A percentile compares a stretch with the other conserved stretches of the same genome.
These are phyloP conservation scores for Eristalis tenax DNA, from an alignment of 2,888 invertebrate species.

Conservation along the genomic window DNA sequence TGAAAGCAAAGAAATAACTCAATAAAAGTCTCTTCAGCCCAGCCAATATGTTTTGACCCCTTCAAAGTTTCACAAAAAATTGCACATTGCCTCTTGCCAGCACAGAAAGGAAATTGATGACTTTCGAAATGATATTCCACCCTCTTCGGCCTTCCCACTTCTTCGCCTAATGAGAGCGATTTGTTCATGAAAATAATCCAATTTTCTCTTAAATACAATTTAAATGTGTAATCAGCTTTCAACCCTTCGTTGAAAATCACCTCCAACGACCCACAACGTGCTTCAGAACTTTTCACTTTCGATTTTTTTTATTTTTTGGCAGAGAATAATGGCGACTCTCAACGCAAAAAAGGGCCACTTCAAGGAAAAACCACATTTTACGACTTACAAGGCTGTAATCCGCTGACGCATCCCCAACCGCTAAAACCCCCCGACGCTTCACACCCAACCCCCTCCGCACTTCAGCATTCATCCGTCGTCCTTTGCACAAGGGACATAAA, in stretches of 20 bases:
- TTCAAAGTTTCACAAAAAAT: neutral
- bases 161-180: conserved; percentile 61
- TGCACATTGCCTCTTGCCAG: neutral
- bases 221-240: conserved; percentile 66
- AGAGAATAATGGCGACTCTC: neutral
- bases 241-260: conserved; percentile 17
- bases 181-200: conserved; percentile 63
- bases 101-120: neutral
- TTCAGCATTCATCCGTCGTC: neutral
- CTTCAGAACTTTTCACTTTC: conserved; percentile 43
- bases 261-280: neutral
- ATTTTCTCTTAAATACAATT: conserved; percentile 66
- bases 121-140: neutral
- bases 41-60: neutral
- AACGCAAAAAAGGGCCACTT: conserved; percentile 32
- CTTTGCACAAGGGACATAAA: conserved; percentile 8
- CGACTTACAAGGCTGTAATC: conserved; percentile 43
- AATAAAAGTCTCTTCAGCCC: neutral
- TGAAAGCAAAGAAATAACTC: neutral
- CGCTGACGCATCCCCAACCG: neutral
- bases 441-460: neutral
- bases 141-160: neutral
- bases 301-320: neutral
- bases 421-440: neutral
- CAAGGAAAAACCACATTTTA: conserved; percentile 57